phyloP scores from a whole-genome alignment of 2,888 invertebrate species.

The Stenolophus ochropezus region DNA sequence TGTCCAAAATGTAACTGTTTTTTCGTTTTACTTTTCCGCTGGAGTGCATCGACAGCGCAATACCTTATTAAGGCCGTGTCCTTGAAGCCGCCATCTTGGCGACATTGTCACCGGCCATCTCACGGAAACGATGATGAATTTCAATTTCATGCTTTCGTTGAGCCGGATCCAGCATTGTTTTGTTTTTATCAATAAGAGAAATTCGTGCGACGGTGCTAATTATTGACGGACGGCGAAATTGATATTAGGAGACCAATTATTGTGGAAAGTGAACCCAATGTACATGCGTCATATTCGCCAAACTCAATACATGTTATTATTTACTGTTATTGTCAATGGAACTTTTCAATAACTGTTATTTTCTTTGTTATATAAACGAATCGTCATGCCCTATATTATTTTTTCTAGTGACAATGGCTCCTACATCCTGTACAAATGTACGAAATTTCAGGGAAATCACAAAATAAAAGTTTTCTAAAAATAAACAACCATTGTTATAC shows the following conservation, averaged over 20 bases:
- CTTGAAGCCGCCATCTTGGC: constrained; percentile 39
- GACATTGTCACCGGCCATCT: constrained; percentile 10
- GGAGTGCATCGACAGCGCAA: constrained; percentile 32
- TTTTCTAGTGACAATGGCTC: not conserved
- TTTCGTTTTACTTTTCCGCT: constrained; percentile 38
- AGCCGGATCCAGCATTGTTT: constrained; percentile 34
- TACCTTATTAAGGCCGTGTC: constrained; percentile 46
- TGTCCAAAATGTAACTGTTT: constrained; percentile 28
- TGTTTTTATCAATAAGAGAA: constrained; percentile 29
- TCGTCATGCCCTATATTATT: not conserved
- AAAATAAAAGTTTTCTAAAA: not conserved
- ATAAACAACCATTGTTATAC: no score
- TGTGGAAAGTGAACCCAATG: constrained; percentile 35
- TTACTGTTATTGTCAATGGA: constrained; percentile 7
- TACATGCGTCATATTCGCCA: constrained; percentile 10
- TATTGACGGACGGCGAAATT: not conserved
- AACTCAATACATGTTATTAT: constrained; percentile 8
- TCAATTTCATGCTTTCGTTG: constrained; percentile 45
- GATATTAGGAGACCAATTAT: constrained; percentile 26
- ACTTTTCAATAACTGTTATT: not conserved
- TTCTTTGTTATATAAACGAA: not conserved
- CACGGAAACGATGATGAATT: constrained; percentile 33
- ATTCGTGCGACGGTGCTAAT: constrained; percentile 8
- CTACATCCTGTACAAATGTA: not conserved
- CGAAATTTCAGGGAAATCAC: not conserved